phyloP scores from a whole-genome alignment of 1,140 invertebrate genomes.

The Vanessa atalanta region DNA sequence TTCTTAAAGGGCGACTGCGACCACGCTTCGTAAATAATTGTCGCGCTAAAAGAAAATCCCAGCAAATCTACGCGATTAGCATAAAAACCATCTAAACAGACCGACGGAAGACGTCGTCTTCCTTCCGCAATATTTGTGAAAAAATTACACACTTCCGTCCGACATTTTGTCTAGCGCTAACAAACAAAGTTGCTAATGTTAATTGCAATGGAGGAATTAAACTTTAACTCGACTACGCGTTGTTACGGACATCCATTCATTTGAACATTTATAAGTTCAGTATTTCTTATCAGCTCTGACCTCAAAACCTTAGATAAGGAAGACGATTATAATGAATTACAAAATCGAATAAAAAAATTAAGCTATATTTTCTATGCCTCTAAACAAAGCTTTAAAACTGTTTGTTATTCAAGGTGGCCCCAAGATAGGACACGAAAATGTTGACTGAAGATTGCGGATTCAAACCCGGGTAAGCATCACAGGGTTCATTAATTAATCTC shows the following conservation, averaged over 20 bases:
- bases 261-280: background rate
- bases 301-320: too few species aligned
- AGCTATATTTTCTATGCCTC: too few species aligned
- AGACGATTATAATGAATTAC: too few species aligned
- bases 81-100: slow-evolving; percentile 78
- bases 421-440: too few species aligned
- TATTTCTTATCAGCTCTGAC: background rate
- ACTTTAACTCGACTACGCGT: slow-evolving; percentile 50
- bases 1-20: slow-evolving; percentile 56
- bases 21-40: slow-evolving; percentile 69
- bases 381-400: too few species aligned
- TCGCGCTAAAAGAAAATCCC: slow-evolving; percentile 68
- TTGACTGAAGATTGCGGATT: too few species aligned
- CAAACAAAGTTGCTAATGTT: slow-evolving; percentile 61
- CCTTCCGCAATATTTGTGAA: slow-evolving; percentile 77
- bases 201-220: slow-evolving; percentile 57
- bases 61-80: slow-evolving; percentile 75
- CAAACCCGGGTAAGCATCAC: too few species aligned
- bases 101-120: slow-evolving; percentile 63
- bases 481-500: too few species aligned
- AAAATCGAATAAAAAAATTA: too few species aligned
- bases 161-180: slow-evolving; percentile 63
- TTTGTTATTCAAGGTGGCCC: too few species aligned
- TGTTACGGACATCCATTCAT: slow-evolving; percentile 16
- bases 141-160: slow-evolving; percentile 74